Evolutionary conservation across 1,140 invertebrate species (phyloP).

Genomic region (Bathynomus jamesi): DNA sequence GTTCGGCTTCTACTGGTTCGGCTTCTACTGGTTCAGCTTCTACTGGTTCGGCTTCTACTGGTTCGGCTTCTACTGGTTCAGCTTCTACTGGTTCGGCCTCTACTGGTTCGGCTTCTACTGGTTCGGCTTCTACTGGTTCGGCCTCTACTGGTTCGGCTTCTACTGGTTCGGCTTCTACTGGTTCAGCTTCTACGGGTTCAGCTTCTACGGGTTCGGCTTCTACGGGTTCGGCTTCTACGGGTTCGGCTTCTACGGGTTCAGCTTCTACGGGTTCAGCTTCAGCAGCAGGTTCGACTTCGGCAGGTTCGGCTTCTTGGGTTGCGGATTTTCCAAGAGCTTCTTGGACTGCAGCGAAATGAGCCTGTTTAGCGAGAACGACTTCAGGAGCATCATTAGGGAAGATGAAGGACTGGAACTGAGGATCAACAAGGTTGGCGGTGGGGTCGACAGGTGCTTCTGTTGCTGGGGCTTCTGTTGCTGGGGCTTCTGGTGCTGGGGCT

Average conservation of each 20-base stretch:
- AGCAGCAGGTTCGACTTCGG: conserved; percentile 14
- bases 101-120: neutral
- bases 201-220: conserved; percentile 8
- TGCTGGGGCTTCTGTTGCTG: neutral
- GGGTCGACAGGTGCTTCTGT: conserved; percentile 3
- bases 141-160: conserved; percentile 3
- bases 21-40: neutral
- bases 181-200: neutral
- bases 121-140: conserved; percentile 4
- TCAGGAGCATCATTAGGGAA: conserved; percentile 30
- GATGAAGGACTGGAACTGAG: conserved; percentile 33
- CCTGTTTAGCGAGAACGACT: conserved; percentile 27
- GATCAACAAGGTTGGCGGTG: conserved; percentile 18
- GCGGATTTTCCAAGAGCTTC: neutral
- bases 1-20: neutral
- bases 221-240: neutral
- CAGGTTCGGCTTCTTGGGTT: neutral
- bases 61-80: neutral
- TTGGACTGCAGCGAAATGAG: conserved; percentile 28
- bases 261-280: conserved; percentile 9
- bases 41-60: conserved; percentile 5
- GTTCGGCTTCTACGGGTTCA: conserved; percentile 7
- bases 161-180: neutral
- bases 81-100: neutral
- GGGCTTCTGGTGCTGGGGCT: conserved; percentile 7